Conservation (phyloP, 2,113 vertebrate genomes). For the Furnarius figulus region DNA sequence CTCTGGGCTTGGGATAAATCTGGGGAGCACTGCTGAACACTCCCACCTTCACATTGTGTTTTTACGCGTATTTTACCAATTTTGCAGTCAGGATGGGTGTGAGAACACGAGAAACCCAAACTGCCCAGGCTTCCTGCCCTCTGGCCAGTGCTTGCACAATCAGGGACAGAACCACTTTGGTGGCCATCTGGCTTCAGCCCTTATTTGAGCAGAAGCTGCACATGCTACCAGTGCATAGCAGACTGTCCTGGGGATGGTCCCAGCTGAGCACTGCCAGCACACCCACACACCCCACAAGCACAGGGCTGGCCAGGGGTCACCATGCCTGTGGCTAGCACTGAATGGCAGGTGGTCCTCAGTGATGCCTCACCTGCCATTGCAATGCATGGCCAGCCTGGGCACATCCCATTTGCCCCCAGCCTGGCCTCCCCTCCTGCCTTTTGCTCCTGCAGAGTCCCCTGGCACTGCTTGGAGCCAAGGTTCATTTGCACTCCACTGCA, state of each 20-base stretch:
- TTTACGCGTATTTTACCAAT: background rate
- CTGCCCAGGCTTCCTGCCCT: background rate
- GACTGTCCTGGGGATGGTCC: too few relatives aligned
- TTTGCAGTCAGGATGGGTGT: background rate
- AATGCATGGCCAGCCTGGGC: background rate
- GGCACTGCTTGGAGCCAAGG: background rate
- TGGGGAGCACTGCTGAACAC: background rate
- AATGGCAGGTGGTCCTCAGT: fast-evolving
- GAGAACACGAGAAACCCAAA: background rate
- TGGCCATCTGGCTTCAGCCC: background rate
- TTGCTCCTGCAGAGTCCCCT: background rate
- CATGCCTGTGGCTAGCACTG: fast-evolving
- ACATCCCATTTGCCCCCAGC: too few relatives aligned
- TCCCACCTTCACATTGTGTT: background rate
- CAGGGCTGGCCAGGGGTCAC: background rate
- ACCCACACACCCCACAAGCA: background rate
- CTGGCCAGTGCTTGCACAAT: background rate
- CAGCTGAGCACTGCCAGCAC: fast-evolving
- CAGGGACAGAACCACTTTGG: fast-evolving
- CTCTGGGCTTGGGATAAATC: background rate
- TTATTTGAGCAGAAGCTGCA: fast-evolving
- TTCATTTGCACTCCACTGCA: fast-evolving
- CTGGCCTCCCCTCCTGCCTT: background rate
- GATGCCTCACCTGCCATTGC: fast-evolving
- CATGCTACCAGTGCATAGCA: fast-evolving